A percentile compares a stretch with the other conserved stretches of the same genome.
phyloP scores from a whole-genome alignment of 1,140 invertebrate genomes.

The Drosophila tropicalis region DNA sequence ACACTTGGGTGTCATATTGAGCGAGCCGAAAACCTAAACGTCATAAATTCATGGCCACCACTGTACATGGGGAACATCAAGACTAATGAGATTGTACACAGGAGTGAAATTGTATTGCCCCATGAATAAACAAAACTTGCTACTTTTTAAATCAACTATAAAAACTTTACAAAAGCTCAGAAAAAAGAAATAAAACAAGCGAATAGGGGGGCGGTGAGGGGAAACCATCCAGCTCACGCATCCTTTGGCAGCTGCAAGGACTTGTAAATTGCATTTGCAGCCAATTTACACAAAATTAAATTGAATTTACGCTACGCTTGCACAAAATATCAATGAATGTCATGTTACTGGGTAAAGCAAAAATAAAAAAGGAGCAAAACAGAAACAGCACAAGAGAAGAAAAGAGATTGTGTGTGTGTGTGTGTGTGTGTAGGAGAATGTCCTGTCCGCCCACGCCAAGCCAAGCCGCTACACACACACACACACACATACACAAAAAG shows the following conservation, averaged over 20 bases:
- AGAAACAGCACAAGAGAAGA: slow-evolving; percentile 20
- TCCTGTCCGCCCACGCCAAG: slow-evolving; percentile 8
- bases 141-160: too few species aligned
- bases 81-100: too few species aligned
- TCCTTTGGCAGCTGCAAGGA: slow-evolving; percentile 53
- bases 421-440: slow-evolving; percentile 14
- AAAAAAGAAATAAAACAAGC: background rate
- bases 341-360: slow-evolving; percentile 43
- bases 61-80: too few species aligned
- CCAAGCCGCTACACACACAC: background rate
- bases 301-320: slow-evolving; percentile 78
- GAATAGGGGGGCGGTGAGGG: background rate
- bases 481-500: slow-evolving; percentile 42
- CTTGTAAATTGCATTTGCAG: slow-evolving; percentile 77
- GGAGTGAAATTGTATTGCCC: too few species aligned
- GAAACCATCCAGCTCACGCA: slow-evolving; percentile 42
- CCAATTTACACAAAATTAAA: slow-evolving; percentile 78
- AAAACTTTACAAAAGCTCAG: background rate
- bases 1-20: too few species aligned
- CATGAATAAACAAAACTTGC: too few species aligned
- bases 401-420: slow-evolving; percentile 6
- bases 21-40: too few species aligned
- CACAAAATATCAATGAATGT: slow-evolving; percentile 77
- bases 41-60: too few species aligned
- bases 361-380: slow-evolving; percentile 24